Base-by-base conservation (phyloP, 2,888 invertebrate species). In the Gonocerus acuteangulatus region DNA sequence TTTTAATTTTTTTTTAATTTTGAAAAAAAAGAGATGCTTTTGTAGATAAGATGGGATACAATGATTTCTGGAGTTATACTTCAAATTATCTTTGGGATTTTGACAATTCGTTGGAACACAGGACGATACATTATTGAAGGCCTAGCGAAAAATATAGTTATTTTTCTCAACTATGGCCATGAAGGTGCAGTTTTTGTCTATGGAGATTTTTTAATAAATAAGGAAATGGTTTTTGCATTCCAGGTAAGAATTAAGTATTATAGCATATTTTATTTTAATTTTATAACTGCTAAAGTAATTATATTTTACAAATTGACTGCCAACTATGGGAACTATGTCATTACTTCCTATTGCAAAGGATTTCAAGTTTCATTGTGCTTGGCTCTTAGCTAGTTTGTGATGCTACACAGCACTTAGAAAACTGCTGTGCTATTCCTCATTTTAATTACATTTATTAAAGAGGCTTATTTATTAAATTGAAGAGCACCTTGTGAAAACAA, bases 181-280 rank as follows among this genome's bases (percentile, higher is more conserved):
- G 79, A 81, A 0, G 96, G 95, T 0, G 85, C 92, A 0, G 79
- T 78, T 1, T 95, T 96, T 72, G 88, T 94, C 0, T 97, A 89
- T 71, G 91, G 92, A 0, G 77, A 83, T 0, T 71, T 78, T 0
- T 75, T 89, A 0, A 82, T 89, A 7, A 67, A 71, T 39, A 71
- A 74, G 0, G 73, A 80, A 66, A 75, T 76, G 62, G 83, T 86
- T 15, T 95, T 96, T 72, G 94, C 92, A 0, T 95, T 96, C 73
- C 81, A 86, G 73, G 93, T 93, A 73, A 42, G 44, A 22, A 15
- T 13, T 7, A 2, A 54, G n/a, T 19, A 27, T 54, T 54, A 16
- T 23, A 32, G 6, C n/a, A n/a, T n/a, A n/a, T n/a, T n/a, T n/a
- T n/a, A n/a, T n/a, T n/a, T n/a, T n/a, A n/a, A n/a, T n/a, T n/a